phyloP scores from a whole-genome alignment of 2,113 vertebrate species.

The Ceyx cyanopectus region DNA sequence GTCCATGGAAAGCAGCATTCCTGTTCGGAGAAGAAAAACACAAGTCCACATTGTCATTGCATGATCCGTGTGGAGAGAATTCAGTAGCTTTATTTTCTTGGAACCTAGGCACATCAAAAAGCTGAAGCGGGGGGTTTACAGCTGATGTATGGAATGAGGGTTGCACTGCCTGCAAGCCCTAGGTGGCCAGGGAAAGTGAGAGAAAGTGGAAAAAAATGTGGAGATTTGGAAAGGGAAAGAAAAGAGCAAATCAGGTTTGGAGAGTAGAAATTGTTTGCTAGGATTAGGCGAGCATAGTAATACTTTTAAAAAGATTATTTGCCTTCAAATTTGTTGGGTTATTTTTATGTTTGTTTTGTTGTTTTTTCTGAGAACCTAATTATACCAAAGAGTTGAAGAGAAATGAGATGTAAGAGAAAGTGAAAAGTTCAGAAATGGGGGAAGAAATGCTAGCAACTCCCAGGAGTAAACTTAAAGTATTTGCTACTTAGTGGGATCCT shows the following conservation, averaged over 20 bases:
- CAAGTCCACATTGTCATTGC: not conserved
- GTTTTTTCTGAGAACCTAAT: not conserved
- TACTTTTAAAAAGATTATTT: not conserved
- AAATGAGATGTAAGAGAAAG: not conserved
- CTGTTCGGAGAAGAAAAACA: not conserved
- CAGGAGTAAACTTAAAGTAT: not conserved
- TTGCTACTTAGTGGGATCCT: not conserved
- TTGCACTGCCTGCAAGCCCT: not conserved
- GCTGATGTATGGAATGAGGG: not conserved
- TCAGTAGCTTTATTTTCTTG: not conserved
- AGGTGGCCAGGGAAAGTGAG: not conserved
- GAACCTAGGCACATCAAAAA: not conserved
- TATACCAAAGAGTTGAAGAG: not conserved
- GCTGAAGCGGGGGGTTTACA: not conserved
- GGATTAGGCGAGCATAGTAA: not conserved
- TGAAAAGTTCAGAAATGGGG: not conserved
- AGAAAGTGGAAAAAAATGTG: not conserved
- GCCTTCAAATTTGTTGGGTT: not conserved
- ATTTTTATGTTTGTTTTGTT: not conserved
- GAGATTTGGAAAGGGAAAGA: not conserved
- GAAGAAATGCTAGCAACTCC: not conserved
- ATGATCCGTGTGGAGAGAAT: not conserved
- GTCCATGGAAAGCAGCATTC: fast-evolving
- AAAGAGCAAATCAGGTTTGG: not conserved
- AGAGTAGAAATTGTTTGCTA: not conserved